phyloP scores from a whole-genome alignment of 2,888 invertebrate species.

The Nezara viridula region DNA sequence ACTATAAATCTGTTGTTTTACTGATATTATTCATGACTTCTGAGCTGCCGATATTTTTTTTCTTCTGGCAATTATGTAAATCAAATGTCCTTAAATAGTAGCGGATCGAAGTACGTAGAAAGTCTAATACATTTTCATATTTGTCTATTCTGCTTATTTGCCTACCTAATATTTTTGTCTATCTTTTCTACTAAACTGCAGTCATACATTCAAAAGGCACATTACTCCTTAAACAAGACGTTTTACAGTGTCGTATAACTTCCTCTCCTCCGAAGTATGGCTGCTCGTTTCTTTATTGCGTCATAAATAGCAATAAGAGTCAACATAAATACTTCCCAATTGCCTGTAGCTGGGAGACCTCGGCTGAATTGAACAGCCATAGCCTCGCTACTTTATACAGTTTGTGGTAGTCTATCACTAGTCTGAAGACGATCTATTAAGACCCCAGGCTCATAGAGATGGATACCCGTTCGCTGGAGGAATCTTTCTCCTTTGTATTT shows the following conservation, averaged over 20 bases:
- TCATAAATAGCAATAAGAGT: constrained; percentile 19
- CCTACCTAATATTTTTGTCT: too few relatives aligned
- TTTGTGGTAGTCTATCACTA: neutral
- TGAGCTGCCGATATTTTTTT: too few relatives aligned
- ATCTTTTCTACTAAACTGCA: neutral
- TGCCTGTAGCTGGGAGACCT: neutral
- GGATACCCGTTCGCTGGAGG: neutral
- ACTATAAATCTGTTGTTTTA: too few relatives aligned
- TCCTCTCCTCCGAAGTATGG: neutral
- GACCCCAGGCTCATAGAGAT: neutral
- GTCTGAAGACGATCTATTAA: neutral
- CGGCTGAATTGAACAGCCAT: neutral
- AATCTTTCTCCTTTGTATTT: neutral
- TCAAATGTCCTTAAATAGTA: too few relatives aligned
- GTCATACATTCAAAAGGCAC: neutral
- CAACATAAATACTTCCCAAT: constrained; percentile 4
- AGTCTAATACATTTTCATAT: too few relatives aligned
- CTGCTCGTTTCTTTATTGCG: constrained; percentile 26
- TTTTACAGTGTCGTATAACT: constrained; percentile 2
- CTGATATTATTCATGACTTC: too few relatives aligned
- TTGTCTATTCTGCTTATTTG: too few relatives aligned
- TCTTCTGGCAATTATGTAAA: too few relatives aligned
- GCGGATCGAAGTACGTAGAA: too few relatives aligned
- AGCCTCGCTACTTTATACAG: neutral
- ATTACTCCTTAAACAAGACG: neutral